Conservation (phyloP, 2,797 vertebrate species). For the Darevskia mixta region DNA sequence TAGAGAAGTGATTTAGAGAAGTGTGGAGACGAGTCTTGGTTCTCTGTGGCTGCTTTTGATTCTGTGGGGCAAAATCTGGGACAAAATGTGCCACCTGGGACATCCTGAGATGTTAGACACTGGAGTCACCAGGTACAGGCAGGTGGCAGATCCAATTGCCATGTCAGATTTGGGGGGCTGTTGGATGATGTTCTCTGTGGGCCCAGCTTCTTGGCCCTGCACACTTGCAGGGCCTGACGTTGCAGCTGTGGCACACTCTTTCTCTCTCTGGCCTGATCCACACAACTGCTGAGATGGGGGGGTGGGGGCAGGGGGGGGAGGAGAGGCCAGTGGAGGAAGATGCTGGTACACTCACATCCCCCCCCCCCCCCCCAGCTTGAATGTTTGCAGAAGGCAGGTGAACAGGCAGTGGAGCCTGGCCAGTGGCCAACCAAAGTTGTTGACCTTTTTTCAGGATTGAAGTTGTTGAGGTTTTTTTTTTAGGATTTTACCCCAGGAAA, state of each 20-base stretch:
- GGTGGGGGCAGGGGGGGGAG: fast-evolving
- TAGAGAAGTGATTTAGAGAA: slow-evolving; percentile 43
- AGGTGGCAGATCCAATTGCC: background rate
- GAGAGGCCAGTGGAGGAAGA: background rate
- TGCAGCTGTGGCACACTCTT: background rate
- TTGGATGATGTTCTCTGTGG: too few species aligned
- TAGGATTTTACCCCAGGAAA: too few species aligned
- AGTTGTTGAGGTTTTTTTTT: too few species aligned
- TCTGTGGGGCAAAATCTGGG: background rate
- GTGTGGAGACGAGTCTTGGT: background rate
- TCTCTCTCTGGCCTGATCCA: background rate
- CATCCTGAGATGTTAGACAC: too few species aligned
- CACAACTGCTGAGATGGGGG: background rate
- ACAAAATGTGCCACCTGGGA: background rate
- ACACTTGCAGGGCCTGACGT: too few species aligned
- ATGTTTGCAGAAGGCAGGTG: background rate
- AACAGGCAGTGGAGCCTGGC: background rate
- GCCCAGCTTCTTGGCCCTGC: too few species aligned
- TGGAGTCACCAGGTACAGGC: too few species aligned
- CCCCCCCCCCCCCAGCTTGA: too few species aligned
- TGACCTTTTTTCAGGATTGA: too few species aligned
- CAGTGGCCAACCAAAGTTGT: too few species aligned
- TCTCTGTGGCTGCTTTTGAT: background rate
- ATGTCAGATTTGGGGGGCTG: background rate
- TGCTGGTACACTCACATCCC: background rate